phyloP scores from a whole-genome alignment of 2,797 vertebrate genomes.

The Lithobates pipiens region DNA sequence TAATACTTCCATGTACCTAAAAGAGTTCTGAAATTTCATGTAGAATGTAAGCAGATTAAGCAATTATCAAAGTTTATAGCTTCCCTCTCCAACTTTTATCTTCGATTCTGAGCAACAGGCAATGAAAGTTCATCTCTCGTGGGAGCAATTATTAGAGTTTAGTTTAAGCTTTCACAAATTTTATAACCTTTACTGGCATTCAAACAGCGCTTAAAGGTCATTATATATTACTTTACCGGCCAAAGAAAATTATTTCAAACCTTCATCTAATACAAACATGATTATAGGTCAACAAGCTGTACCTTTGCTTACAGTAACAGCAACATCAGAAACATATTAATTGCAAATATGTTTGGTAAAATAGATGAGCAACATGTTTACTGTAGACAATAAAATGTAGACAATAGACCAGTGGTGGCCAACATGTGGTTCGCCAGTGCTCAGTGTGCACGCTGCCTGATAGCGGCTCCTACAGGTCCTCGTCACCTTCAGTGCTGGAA shows the following conservation, averaged over 20 bases:
- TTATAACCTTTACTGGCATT: slow-evolving; percentile 58
- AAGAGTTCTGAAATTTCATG: background rate
- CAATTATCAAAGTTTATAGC: slow-evolving; percentile 18
- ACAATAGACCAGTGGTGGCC: background rate
- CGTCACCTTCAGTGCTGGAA: no score
- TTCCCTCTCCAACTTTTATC: slow-evolving; percentile 5
- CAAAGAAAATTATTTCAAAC: slow-evolving; percentile 28
- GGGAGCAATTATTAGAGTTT: slow-evolving; percentile 54
- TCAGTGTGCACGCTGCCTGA: background rate
- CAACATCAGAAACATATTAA: slow-evolving; percentile 19
- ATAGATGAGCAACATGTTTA: background rate
- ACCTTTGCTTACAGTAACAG: slow-evolving; percentile 22
- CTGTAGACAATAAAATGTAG: background rate
- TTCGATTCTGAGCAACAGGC: slow-evolving; percentile 5
- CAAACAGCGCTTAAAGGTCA: slow-evolving; percentile 44
- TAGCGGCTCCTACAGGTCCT: background rate
- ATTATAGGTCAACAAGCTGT: slow-evolving; percentile 31
- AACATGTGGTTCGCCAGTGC: background rate
- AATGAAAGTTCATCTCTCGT: slow-evolving; percentile 45
- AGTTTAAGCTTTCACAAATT: slow-evolving; percentile 40
- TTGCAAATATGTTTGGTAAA: background rate
- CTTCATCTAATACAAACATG: slow-evolving; percentile 46
- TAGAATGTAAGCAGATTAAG: slow-evolving; percentile 12
- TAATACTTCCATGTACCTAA: background rate
- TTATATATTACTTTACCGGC: slow-evolving; percentile 48